Conservation (phyloP, 1,140 invertebrate species). For the Dendroctonus ponderosae region DNA sequence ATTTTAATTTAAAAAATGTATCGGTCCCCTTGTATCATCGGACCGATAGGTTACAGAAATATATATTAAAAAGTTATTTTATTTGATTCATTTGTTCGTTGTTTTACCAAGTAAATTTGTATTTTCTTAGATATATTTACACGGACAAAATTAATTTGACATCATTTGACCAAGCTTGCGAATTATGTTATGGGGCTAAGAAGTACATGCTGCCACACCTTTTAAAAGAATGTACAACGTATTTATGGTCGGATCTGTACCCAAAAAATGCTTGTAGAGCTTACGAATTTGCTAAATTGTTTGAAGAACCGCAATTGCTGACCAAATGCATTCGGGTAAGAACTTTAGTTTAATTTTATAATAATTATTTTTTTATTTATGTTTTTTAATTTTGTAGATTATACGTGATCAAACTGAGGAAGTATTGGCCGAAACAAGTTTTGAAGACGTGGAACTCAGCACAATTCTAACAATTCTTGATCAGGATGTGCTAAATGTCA, state of each 20-base stretch:
- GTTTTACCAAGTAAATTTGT: constrained; percentile 9
- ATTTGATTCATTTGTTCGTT: no score
- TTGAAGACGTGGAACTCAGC: constrained; percentile 70
- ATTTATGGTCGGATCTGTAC: constrained; percentile 74
- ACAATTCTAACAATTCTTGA: constrained; percentile 74
- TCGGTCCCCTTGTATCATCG: no score
- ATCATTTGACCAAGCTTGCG: constrained; percentile 80
- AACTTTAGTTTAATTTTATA: not conserved
- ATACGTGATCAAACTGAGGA: constrained; percentile 74
- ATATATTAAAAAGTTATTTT: no score
- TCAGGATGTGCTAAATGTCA: constrained; percentile 67
- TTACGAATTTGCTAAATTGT: constrained; percentile 81
- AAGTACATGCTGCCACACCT: constrained; percentile 83
- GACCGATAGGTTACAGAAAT: no score
- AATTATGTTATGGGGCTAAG: constrained; percentile 82
- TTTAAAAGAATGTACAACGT: constrained; percentile 76
- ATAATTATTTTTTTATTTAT: not conserved
- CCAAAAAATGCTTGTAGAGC: constrained; percentile 78
- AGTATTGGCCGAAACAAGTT: constrained; percentile 69
- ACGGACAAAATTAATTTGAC: constrained; percentile 74
- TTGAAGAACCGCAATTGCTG: constrained; percentile 76
- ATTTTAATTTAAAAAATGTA: no score
- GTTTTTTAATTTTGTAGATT: constrained; percentile 53
- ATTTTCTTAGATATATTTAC: constrained; percentile 71
- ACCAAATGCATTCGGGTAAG: constrained; percentile 73